Evolutionary conservation across 2,113 vertebrate species (phyloP), one percentile per base, ranked within the genome.

Genomic region (Turdus rufiventris): DNA sequence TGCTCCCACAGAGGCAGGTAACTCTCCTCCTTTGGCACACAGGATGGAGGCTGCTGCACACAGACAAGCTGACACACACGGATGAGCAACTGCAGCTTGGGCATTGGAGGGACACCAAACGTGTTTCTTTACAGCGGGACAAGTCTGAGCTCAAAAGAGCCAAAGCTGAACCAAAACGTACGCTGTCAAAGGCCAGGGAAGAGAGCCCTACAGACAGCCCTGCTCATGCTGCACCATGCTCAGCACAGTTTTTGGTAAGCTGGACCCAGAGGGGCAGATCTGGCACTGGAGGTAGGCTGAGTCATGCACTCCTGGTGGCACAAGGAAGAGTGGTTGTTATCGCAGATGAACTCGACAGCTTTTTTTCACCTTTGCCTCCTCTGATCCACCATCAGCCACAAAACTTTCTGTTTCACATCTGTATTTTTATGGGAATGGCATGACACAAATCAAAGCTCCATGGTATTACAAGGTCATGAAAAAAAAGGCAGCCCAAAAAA

Each of bases 341-440:
- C 0, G 0, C 47, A 60, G 34, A 91, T 58, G 56, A n/a, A 23
- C 56, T 45, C 28, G 0, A 40, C n/a, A 67, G 68, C 65, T 74
- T 88, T 96, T 92, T 88, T 63, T 57, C 26, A 77, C 57, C 82
- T 94, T 76, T 61, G 29, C 18, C 81, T 85, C 80, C 76, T 80
- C 19, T 86, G 75, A 78, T 72, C 72, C 60, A 58, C 47, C 71
- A 86, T 67, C 47, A 19, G 73, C 58, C 67, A 82, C 78, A 89
- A 58, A 75, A 45, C 5, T 5, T 67, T 74, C 58, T 23, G 53
- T 77, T 94, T 91, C 76, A 96, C 65, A 89, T 94, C 72, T 60
- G 23, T 88, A 74, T 90, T 94, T 84, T 93, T 75, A 75, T 93
- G 92, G 68, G 65, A 91, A 88, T 80, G 81, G 71, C 82, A 88